A percentile compares a stretch with the other conserved stretches of the same genome.
Conservation (phyloP, 2,113 vertebrate genomes). For the Caracal caracal region DNA sequence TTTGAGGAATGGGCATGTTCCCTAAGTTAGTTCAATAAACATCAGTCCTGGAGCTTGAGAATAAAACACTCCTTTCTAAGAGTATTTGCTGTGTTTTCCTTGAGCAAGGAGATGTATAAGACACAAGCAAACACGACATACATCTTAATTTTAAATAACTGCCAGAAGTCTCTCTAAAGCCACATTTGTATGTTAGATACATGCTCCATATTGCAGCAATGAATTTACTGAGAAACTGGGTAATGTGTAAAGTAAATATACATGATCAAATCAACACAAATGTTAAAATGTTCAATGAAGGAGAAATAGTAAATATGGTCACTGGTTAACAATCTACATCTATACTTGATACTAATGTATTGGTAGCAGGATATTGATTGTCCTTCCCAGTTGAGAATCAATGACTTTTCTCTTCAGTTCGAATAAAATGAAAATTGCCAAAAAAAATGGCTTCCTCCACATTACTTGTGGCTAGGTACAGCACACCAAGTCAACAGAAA, state of each 20-base stretch:
- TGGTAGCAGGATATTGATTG: neutral
- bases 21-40: neutral
- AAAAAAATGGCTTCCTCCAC: neutral
- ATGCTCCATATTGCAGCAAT: neutral
- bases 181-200: neutral
- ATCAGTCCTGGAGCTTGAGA: neutral
- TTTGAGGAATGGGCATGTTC: neutral
- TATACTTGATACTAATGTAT: neutral
- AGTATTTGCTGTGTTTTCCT: neutral
- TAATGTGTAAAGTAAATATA: neutral
- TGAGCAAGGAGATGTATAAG: neutral
- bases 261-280: neutral
- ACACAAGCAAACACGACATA: neutral
- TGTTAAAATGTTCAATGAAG: neutral
- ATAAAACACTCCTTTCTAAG: neutral
- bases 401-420: constrained; percentile 31
- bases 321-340: neutral
- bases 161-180: neutral
- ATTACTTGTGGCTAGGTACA: neutral
- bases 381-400: neutral
- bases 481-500: neutral
- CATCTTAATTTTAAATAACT: neutral
- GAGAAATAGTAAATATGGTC: neutral
- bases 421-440: neutral
- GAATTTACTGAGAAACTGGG: neutral